Percentiles rank a stretch among this genome's conserved stretches.
phyloP scores from a whole-genome alignment of 2,888 invertebrate genomes.

The Axea sp. region DNA sequence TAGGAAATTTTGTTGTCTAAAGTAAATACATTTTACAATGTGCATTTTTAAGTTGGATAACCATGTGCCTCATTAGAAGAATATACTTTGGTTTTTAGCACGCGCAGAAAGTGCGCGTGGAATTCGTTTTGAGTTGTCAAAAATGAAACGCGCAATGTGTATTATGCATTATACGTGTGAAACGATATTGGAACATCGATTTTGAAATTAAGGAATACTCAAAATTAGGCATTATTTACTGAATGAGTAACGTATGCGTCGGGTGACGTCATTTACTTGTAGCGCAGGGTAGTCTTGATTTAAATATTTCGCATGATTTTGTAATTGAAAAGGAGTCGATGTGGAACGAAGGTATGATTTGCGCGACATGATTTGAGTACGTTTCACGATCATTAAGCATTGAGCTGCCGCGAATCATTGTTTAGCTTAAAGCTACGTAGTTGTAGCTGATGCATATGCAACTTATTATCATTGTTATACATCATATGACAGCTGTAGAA shows the following conservation, averaged over 20 bases:
- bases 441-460: constrained; percentile 64
- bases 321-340: too few relatives aligned
- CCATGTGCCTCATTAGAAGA: constrained; percentile 52
- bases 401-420: constrained; percentile 62
- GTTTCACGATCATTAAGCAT: constrained; percentile 28
- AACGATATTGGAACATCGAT: constrained; percentile 27
- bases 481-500: constrained; percentile 39
- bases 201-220: constrained; percentile 3
- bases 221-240: constrained; percentile 5
- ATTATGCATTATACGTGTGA: neutral
- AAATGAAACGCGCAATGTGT: constrained; percentile 1
- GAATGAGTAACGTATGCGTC: too few relatives aligned
- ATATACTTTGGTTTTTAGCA: neutral
- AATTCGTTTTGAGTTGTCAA: constrained; percentile 1
- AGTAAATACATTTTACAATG: constrained; percentile 14
- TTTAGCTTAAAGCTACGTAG: constrained; percentile 70
- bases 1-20: constrained; percentile 10
- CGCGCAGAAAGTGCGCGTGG: neutral
- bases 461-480: constrained; percentile 50
- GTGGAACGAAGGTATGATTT: too few relatives aligned
- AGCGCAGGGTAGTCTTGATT: constrained; percentile 10
- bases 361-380: constrained; percentile 10
- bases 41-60: constrained; percentile 31
- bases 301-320: neutral
- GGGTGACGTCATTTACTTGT: too few relatives aligned